These are phyloP conservation scores for Varanus komodoensis DNA, from an alignment of 2,113 vertebrate species.

Conservation along the genomic window DNA sequence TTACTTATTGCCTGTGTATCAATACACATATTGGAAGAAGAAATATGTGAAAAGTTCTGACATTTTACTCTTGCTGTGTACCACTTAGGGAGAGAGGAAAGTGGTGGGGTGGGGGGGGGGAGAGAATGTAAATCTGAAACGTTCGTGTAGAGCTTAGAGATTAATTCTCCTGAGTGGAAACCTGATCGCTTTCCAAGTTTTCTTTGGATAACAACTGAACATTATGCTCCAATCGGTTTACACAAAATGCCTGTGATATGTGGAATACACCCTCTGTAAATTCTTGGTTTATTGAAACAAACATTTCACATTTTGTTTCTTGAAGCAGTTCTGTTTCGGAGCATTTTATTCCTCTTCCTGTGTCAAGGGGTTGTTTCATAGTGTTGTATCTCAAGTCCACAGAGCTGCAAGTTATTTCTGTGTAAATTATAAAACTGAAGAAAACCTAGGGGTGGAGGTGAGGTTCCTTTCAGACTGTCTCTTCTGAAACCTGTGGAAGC, in stretches of 20 bases:
- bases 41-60: neutral
- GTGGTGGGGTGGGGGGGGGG: conserved; percentile 9
- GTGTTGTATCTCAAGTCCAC: conserved; percentile 30
- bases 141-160: conserved; percentile 64
- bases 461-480: neutral
- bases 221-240: conserved; percentile 61
- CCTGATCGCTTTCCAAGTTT: conserved; percentile 73
- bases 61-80: conserved; percentile 68
- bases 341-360: conserved; percentile 29
- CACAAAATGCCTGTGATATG: conserved; percentile 52
- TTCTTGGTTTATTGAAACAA: conserved; percentile 56
- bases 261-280: conserved; percentile 61
- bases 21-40: neutral
- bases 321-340: conserved; percentile 32
- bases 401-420: conserved; percentile 45
- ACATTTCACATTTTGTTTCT: conserved; percentile 59
- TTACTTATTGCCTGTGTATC: neutral
- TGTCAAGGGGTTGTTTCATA: conserved; percentile 44
- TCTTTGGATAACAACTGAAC: conserved; percentile 72
- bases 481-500: neutral
- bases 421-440: neutral
- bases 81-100: conserved; percentile 43
- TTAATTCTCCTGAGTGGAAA: conserved; percentile 69
- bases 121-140: conserved; percentile 64
- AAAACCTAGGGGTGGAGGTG: neutral